Base-by-base conservation (phyloP, 1,140 invertebrate species). In the Diploscapter pachys region DNA sequence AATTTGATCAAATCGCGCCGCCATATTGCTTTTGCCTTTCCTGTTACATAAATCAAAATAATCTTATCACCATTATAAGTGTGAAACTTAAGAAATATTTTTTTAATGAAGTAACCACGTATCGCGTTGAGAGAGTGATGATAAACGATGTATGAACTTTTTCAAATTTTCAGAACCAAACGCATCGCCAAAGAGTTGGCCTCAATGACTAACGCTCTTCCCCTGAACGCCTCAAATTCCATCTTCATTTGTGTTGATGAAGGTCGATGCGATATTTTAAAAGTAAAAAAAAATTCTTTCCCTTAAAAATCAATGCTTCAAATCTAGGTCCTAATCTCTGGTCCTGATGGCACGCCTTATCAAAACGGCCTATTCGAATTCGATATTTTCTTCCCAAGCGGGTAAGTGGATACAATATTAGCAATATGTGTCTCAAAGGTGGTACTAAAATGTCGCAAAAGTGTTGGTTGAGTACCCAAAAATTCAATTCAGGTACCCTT, bases 211-310 rank as follows among this genome's bases (percentile, higher is more conserved):
- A 95, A 93, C 69, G 92, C 92, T 67, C 88, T 98, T 77, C 95
- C 95, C 69, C 89, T 98, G 31, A 95, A 93, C 48, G 94, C 92
- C 81, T 94, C 92, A 85, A 95, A 93, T 83, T 93, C 92, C 79
- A 94, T 98, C 63, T 98, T 97, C 89, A 94, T 97, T 67, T 90
- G 95, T 78, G 95, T 93, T 88, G 95, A 97, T 95, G 94, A 97
- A 95, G 90, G 93, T 92, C 75, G 83, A 64, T 83, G 80, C 71
- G 83, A 84, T 52, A 80, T 82, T 31, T 74, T 81, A 52, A 82
- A 82, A 57, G 80, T 76, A 66, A 50, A 13, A 50, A 70, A 73
- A 11, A 71, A 31, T 75, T 11, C 50, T 50, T 5, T 51, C 73
- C 51, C 8, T 79, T 11, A 52, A 69, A 31, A 66, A 50, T 74